Conservation (phyloP, 2,888 invertebrate species). For the Oscheius sp. region DNA sequence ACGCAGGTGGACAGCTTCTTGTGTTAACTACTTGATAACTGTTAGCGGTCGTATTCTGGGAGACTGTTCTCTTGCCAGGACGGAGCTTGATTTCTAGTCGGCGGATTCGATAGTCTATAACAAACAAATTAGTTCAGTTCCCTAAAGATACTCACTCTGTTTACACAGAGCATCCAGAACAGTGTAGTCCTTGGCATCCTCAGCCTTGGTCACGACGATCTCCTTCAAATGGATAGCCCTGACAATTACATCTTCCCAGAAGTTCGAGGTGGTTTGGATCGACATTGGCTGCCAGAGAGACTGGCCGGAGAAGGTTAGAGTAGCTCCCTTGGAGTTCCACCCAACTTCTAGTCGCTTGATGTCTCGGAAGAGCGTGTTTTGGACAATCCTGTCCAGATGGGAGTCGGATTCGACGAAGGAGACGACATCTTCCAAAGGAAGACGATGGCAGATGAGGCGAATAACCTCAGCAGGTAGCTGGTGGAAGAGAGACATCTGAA, state of each 20-base stretch:
- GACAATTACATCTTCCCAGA: slow-evolving; percentile 29
- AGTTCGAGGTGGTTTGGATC: slow-evolving; percentile 20
- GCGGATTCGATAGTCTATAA: slow-evolving; percentile 23
- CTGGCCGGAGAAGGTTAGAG: slow-evolving; percentile 20
- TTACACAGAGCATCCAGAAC: slow-evolving; percentile 10
- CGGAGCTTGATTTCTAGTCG: slow-evolving; percentile 25
- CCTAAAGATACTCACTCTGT: background rate
- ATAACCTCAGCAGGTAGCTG: slow-evolving; percentile 29
- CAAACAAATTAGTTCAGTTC: background rate
- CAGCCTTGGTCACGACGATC: slow-evolving; percentile 24
- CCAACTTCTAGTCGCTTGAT: slow-evolving; percentile 25
- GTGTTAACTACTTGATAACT: slow-evolving; percentile 12
- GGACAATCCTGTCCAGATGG: slow-evolving; percentile 12
- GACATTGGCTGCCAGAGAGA: slow-evolving; percentile 19
- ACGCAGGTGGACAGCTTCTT: too few species aligned
- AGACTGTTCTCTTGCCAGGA: slow-evolving; percentile 23
- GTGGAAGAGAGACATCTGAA: slow-evolving; percentile 29
- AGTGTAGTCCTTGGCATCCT: slow-evolving; percentile 32
- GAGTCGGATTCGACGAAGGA: slow-evolving; percentile 12
- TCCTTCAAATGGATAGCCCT: slow-evolving; percentile 11
- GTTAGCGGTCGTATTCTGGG: slow-evolving; percentile 13
- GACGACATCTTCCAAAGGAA: slow-evolving; percentile 30
- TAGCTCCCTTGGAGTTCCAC: slow-evolving; percentile 29
- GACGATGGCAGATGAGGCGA: slow-evolving; percentile 24
- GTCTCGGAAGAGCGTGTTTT: slow-evolving; percentile 31